Percentiles rank a stretch among this genome's conserved stretches.
Conservation (phyloP, 2,888 invertebrate species). For the Griposia aprilina region DNA sequence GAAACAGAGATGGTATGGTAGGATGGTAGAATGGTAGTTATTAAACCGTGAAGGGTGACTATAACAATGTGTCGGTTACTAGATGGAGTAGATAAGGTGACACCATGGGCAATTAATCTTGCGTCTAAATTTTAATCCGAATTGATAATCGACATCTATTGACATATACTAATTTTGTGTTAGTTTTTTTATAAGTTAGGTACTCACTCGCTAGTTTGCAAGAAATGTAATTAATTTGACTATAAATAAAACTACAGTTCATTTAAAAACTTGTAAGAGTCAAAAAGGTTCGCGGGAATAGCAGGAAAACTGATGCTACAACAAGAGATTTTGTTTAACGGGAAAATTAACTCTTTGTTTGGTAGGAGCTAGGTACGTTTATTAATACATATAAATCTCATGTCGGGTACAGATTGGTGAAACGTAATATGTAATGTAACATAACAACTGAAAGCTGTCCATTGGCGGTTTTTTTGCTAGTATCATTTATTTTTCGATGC, state of each 20-base stretch:
- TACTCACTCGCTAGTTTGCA: background rate
- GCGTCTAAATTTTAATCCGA: background rate
- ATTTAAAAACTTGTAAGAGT: background rate
- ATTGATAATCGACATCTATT: background rate
- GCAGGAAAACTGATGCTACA: background rate
- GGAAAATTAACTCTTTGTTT: background rate
- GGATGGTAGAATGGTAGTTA: conserved; percentile 10
- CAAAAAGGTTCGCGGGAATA: background rate
- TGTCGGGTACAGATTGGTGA: too few species aligned
- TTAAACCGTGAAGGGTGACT: background rate
- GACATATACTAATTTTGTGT: background rate
- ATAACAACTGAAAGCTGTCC: too few species aligned
- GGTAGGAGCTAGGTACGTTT: background rate
- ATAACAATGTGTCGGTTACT: background rate
- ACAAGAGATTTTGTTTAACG: background rate
- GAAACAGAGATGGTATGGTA: conserved; percentile 19
- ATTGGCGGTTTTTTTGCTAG: too few species aligned
- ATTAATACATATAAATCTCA: background rate
- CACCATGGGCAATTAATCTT: background rate
- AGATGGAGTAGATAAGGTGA: background rate
- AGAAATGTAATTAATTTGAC: background rate
- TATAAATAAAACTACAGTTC: too few species aligned
- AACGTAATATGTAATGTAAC: too few species aligned
- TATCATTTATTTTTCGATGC: too few species aligned
- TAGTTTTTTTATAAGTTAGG: too few species aligned